Conservation (phyloP, 2,113 vertebrate genomes). For the Neotoma lepida region DNA sequence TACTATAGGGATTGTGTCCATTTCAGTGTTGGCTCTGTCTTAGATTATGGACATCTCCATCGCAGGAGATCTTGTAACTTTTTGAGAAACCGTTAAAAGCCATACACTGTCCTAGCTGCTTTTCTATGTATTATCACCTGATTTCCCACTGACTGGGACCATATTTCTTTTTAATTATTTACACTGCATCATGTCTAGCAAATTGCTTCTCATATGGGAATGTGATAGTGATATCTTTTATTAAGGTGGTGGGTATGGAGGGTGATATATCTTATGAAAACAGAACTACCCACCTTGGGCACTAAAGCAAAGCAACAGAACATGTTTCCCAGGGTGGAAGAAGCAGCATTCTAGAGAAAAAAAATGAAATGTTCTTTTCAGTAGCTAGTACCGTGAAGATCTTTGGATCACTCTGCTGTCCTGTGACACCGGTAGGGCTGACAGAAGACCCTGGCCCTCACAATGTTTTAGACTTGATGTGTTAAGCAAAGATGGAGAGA, state of each 20-base stretch:
- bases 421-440: neutral
- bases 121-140: neutral
- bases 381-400: neutral
- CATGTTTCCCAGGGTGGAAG: neutral
- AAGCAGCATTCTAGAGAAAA: neutral
- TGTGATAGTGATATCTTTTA: neutral
- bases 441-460: neutral
- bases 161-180: neutral
- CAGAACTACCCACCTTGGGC: neutral
- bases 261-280: neutral
- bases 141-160: neutral
- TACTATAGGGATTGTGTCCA: neutral
- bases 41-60: neutral
- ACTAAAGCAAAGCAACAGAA: neutral
- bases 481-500: neutral
- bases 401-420: neutral
- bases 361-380: neutral
- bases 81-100: neutral
- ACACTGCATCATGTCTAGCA: neutral
- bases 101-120: neutral
- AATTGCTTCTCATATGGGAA: neutral
- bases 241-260: neutral
- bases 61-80: neutral
- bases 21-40: neutral
- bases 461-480: neutral